phyloP scores from a whole-genome alignment of 2,113 vertebrate genomes.

The Salvelinus fontinalis region DNA sequence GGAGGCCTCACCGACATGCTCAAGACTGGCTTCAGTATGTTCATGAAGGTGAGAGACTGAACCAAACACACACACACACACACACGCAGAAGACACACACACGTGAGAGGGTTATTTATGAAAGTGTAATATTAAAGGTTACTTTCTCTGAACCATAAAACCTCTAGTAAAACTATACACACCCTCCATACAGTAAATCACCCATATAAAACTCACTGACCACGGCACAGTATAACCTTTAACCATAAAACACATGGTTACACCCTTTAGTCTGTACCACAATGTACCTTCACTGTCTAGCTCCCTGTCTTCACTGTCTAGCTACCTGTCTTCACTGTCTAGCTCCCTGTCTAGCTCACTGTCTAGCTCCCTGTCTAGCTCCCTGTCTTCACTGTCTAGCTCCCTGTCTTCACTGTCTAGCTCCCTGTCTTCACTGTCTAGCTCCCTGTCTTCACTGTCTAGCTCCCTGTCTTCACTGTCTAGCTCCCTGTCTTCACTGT shows the following conservation, averaged over 20 bases:
- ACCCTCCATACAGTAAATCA: constrained; percentile 37
- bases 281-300: no score
- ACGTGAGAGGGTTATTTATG: no score
- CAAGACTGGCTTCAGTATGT: constrained; percentile 99
- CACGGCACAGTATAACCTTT: not conserved
- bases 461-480: no score
- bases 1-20: constrained; percentile 93
- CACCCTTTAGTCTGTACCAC: not conserved
- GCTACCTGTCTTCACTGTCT: not conserved
- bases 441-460: not conserved
- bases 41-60: constrained; percentile 89
- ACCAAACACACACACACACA: not conserved
- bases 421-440: no score
- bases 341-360: not conserved
- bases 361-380: no score
- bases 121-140: constrained; percentile 21
- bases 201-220: constrained; percentile 27
- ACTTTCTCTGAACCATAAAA: constrained; percentile 17
- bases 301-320: not conserved
- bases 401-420: no score
- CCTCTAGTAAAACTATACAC: constrained; percentile 24
- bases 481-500: not conserved
- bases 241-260: not conserved
- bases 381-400: not conserved
- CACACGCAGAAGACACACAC: not conserved